Evolutionary conservation across 2,888 invertebrate species (phyloP).

Genomic region (Acanthosepion pharaonis): DNA sequence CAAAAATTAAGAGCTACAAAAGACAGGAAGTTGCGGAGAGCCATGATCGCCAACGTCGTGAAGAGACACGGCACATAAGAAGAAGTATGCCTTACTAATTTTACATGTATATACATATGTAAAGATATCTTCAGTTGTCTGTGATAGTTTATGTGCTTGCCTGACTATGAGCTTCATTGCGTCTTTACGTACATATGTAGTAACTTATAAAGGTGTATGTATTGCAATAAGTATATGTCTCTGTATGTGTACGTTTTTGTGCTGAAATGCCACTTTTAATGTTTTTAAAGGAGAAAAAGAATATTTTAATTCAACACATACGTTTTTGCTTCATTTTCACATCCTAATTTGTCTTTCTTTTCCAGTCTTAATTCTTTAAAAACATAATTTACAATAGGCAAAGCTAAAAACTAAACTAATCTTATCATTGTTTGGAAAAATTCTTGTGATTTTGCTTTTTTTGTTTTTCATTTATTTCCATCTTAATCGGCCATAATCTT

Average conservation of each 20-base stretch:
- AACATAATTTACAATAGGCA: neutral
- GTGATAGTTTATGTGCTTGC: neutral
- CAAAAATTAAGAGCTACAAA: too few relatives aligned
- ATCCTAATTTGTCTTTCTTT: neutral
- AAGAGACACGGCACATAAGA: too few relatives aligned
- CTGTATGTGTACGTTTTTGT: neutral
- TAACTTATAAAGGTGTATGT: neutral
- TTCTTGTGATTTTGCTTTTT: neutral
- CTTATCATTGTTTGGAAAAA: neutral
- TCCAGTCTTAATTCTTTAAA: neutral
- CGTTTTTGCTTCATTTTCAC: neutral
- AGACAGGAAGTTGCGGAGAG: too few relatives aligned
- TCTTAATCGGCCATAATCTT: conserved; percentile 23
- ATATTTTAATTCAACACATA: neutral
- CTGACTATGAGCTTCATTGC: neutral
- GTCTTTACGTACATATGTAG: neutral
- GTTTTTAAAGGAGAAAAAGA: neutral
- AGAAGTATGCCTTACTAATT: too few relatives aligned
- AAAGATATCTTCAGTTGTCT: neutral
- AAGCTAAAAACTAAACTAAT: conserved; percentile 8
- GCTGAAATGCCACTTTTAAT: neutral
- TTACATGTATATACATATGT: neutral
- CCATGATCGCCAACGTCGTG: too few relatives aligned
- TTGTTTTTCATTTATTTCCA: neutral
- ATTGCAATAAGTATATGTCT: neutral